Evolutionary conservation across 2,113 vertebrate genomes (phyloP), one percentile per base, ranked within the genome.

Genomic region (Bubo blakistoni): DNA sequence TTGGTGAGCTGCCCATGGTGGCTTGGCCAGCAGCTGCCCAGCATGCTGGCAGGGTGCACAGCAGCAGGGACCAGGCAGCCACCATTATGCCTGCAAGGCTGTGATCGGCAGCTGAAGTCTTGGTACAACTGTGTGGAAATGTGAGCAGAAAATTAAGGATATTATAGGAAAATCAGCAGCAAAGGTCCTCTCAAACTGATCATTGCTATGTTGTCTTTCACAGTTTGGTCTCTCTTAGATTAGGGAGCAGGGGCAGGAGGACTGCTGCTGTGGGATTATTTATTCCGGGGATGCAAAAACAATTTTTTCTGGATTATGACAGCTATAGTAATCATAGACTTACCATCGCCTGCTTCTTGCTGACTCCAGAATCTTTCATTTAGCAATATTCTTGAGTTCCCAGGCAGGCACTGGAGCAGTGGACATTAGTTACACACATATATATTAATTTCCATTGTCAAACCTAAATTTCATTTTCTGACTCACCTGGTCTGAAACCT

Each of bases 21-120:
- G n/a, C 34, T 67, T 0, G 0, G 15, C 18, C 67, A 49, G 46
- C 17, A 19, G 40, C 19, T 2, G 1, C 13, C 7, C 27, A 22
- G 34, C 2, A 1, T 3, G 2, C 29, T 24, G 29, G 11, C 16
- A 51, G 44, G 29, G 19, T 36, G 15, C 17, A 46, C 11, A 69
- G 47, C 22, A n/a, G 13, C 3, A 2, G 34, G 5, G 8, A 34
- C 44, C n/a, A 58, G n/a, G 24, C 49, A 76, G 22, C 19, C 57
- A 29, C 16, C 8, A 2, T 22, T 47, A 16, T 8, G 9, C 34
- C 40, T 72, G 58, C 19, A 34, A 38, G 34, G 13, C 21, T 70
- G 47, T 24, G 14, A 40, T 54, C 19, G 66, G 57, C 36, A 74
- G 11, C 21, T 34, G 21, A 29, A 94, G 7, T 19, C 36, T 66